A percentile compares a stretch with the other conserved stretches of the same genome.
Conservation (phyloP, 1,140 invertebrate species). For the Bombus fervidus region DNA sequence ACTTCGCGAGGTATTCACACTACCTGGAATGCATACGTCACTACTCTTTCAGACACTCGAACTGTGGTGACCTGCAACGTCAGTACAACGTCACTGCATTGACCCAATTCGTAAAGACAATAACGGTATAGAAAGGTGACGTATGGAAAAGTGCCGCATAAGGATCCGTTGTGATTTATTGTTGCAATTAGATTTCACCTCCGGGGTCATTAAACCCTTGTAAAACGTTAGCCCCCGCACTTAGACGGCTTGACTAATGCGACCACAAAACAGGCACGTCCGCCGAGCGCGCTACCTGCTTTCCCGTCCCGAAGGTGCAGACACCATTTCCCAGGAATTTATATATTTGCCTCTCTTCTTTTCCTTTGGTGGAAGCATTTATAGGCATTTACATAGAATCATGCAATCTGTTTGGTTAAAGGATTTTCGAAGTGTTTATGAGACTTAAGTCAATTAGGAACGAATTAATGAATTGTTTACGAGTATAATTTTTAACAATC, state of each 20-base stretch:
- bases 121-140: conserved; percentile 13
- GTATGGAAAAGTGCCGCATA: conserved; percentile 20
- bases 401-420: background rate
- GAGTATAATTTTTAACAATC: background rate
- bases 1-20: background rate
- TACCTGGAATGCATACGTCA: background rate
- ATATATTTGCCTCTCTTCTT: background rate
- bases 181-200: conserved; percentile 81
- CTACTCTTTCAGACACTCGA: background rate
- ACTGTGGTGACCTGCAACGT: background rate
- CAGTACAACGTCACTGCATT: conserved; percentile 4
- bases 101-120: background rate
- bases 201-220: conserved; percentile 80
- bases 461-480: background rate
- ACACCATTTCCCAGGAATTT: conserved; percentile 20
- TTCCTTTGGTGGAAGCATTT: background rate
- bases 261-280: conserved; percentile 36
- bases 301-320: conserved; percentile 6
- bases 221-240: conserved; percentile 77
- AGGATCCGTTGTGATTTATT: conserved; percentile 80
- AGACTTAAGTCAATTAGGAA: too few relatives aligned
- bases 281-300: conserved; percentile 38
- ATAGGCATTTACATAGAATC: too few relatives aligned
- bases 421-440: background rate
- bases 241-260: conserved; percentile 76